Evolutionary conservation across 2,888 invertebrate species (phyloP), one percentile per base, ranked within the genome.

Genomic region (Cheilosia grossa): DNA sequence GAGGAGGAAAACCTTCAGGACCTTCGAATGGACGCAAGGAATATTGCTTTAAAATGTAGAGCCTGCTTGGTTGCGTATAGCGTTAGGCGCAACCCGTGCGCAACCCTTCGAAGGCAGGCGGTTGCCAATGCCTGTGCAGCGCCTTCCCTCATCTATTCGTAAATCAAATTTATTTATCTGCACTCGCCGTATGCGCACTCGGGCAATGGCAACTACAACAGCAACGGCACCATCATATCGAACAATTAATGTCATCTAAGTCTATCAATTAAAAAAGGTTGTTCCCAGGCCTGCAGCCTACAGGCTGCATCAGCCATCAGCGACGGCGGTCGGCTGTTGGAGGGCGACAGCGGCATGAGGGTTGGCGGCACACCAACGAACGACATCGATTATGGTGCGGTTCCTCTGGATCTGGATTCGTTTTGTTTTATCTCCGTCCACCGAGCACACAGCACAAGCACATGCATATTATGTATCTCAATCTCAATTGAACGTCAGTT

Each of bases 221-320:
- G 37, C 66, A 58, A 47, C 17, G 19, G 51, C 73, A 64, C 83
- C 79, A 74, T 79, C 74, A 83, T 83, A 83, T 79, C 67, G 73
- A 37, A 56, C 58, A 83, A 83, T 83, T 83, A 83, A 83, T 83
- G 79, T 74, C 83, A 58, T 83, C 69, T 61, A 64, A 69, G 58
- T 58, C 79, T 67, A 79, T 79, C 69, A 83, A 83, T 83, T 83
- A 79, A 74, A 79, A 72, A 74, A 79, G 73, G 79, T 79, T 83
- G 69, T 83, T 83, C 74, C 73, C 64, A 70, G 63, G 69, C 58
- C 59, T 44, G 13, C 24, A 33, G 24, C 58, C 59, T 44, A 58
- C 27, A 27, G 27, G 33, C 33, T 3, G 3, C 33, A 10, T 10
- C 33, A 24, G 49, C 33, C 33, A 58, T 24, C 37, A 19, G n/a